Percentiles rank a stretch among this genome's conserved stretches.
These are phyloP conservation scores for Phylloscopus whistleri DNA, from an alignment of 2,113 vertebrate species.

Conservation along the genomic window DNA sequence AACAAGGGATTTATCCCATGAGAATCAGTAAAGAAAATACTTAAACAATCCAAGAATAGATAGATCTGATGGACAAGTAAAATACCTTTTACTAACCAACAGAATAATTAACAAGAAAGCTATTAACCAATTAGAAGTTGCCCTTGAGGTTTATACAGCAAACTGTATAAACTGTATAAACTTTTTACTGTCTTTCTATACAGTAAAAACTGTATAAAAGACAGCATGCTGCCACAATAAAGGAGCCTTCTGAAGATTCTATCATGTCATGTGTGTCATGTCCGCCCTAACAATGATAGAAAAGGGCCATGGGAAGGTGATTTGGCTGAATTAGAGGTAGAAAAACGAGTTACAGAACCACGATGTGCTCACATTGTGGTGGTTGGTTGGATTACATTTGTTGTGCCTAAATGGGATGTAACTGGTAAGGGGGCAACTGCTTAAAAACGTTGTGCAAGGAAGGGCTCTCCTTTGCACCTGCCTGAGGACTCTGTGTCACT, in stretches of 20 bases:
- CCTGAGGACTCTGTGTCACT: neutral
- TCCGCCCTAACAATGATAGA: neutral
- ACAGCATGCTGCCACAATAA: neutral
- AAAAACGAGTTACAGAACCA: neutral
- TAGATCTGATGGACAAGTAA: neutral
- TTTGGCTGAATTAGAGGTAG: neutral
- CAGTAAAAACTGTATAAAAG: neutral
- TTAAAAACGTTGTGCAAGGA: neutral
- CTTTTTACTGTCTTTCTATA: too few relatives aligned
- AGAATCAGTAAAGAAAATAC: too few relatives aligned
- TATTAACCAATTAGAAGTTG: neutral
- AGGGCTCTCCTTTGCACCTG: neutral
- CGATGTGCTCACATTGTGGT: fast-evolving
- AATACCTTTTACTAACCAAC: neutral
- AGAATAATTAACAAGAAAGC: neutral
- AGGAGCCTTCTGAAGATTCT: neutral
- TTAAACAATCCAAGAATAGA: neutral
- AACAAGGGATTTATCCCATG: too few relatives aligned
- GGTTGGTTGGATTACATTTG: neutral
- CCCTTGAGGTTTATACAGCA: neutral
- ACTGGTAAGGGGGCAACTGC: neutral
- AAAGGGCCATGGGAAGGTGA: neutral
- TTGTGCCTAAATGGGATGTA: neutral
- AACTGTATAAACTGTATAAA: too few relatives aligned
- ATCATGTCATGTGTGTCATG: neutral